A percentile compares a stretch with the other conserved stretches of the same genome.
phyloP scores from a whole-genome alignment of 2,888 invertebrate species.

The Petrolisthes manimaculis region DNA sequence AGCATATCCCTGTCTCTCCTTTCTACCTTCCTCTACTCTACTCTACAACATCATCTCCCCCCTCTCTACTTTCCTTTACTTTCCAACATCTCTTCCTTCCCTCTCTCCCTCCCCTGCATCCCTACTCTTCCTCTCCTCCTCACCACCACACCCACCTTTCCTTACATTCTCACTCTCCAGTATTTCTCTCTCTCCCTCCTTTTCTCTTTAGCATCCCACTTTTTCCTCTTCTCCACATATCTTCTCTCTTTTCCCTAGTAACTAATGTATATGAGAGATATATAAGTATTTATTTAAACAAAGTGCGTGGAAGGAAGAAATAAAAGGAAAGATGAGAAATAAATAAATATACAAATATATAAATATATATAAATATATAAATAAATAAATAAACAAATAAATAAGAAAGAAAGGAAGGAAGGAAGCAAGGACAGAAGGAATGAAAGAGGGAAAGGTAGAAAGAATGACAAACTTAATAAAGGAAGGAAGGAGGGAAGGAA shows the following conservation, averaged over 20 bases:
- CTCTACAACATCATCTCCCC: neutral
- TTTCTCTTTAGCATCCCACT: neutral
- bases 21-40: neutral
- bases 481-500: neutral
- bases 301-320: conserved; percentile 6
- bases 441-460: neutral
- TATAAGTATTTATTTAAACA: neutral
- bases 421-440: neutral
- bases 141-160: neutral
- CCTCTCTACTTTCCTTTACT: neutral
- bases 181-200: too few species aligned
- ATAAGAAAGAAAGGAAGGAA: neutral
- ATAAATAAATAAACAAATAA: conserved; percentile 1
- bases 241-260: neutral
- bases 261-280: neutral
- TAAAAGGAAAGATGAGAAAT: neutral
- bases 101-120: neutral
- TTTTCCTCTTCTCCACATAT: neutral
- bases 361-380: neutral
- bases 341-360: neutral
- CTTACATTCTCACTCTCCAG: too few species aligned
- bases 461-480: neutral
- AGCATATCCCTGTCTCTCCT: neutral
- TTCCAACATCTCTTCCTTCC: neutral
- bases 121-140: neutral